Percentiles rank a stretch among this genome's conserved stretches.
Evolutionary conservation across 2,797 vertebrate species (phyloP).

Genomic region (Cheirogaleus major): DNA sequence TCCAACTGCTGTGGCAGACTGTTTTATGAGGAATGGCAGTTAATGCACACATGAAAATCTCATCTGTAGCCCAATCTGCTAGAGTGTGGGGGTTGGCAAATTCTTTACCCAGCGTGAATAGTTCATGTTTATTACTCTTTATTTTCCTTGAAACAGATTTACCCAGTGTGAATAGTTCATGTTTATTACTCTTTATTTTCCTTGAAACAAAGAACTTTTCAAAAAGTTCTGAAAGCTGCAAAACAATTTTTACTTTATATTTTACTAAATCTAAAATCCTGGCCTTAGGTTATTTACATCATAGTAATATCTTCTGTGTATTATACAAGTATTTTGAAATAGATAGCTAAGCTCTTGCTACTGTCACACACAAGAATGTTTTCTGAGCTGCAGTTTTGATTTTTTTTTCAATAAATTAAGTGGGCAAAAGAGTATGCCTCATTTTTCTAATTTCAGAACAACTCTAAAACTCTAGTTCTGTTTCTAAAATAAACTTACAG

Average conservation of each 20-base stretch:
- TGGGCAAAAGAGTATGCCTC: neutral
- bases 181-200: neutral
- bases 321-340: neutral
- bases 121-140: neutral
- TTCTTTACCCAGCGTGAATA: neutral
- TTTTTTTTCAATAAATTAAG: slow-evolving; percentile 8
- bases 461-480: slow-evolving; percentile 26
- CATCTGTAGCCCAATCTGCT: neutral
- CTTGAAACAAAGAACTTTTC: slow-evolving; percentile 4
- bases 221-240: slow-evolving; percentile 37
- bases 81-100: neutral
- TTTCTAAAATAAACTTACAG: neutral
- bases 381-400: neutral
- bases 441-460: slow-evolving; percentile 42
- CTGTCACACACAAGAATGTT: neutral
- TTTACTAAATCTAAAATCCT: slow-evolving; percentile 37
- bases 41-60: slow-evolving; percentile 17
- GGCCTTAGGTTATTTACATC: neutral
- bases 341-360: neutral
- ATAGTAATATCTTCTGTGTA: neutral
- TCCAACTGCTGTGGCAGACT: neutral
- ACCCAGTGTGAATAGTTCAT: neutral
- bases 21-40: neutral
- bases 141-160: neutral
- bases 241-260: neutral